phyloP scores from a whole-genome alignment of 2,888 invertebrate genomes.

The Himalopsyche japonica region DNA sequence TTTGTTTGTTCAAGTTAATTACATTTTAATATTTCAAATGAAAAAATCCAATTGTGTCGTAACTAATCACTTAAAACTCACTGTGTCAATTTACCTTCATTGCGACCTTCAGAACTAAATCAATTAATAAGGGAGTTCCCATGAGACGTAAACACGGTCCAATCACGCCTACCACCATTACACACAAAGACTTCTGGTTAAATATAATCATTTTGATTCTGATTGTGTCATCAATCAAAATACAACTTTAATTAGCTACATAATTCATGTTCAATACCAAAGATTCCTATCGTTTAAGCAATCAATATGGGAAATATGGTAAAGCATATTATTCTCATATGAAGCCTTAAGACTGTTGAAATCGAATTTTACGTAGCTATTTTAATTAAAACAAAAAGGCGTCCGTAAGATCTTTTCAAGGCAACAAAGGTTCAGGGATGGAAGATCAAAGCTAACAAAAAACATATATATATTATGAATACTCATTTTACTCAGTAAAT shows the following conservation, averaged over 20 bases:
- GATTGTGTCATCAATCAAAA: slow-evolving; percentile 1
- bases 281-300: not conserved
- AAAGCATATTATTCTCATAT: no score
- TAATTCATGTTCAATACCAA: not conserved
- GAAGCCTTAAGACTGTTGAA: no score
- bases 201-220: not conserved
- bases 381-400: no score
- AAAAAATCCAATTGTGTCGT: not conserved
- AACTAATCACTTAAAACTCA: slow-evolving; percentile 6
- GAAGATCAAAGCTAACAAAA: no score
- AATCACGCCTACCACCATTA: slow-evolving; percentile 15
- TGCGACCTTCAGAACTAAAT: slow-evolving; percentile 13
- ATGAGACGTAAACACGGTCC: slow-evolving; percentile 21
- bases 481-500: no score
- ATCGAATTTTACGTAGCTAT: no score
- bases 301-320: not conserved
- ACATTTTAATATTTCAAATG: no score
- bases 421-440: no score
- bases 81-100: slow-evolving; percentile 4
- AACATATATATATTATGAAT: no score
- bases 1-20: no score
- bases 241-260: not conserved
- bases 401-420: no score
- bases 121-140: slow-evolving; percentile 21
- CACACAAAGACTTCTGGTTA: not conserved